A percentile compares a stretch with the other conserved stretches of the same genome.
Conservation (phyloP, 1,140 invertebrate genomes). For the Varroa destructor region DNA sequence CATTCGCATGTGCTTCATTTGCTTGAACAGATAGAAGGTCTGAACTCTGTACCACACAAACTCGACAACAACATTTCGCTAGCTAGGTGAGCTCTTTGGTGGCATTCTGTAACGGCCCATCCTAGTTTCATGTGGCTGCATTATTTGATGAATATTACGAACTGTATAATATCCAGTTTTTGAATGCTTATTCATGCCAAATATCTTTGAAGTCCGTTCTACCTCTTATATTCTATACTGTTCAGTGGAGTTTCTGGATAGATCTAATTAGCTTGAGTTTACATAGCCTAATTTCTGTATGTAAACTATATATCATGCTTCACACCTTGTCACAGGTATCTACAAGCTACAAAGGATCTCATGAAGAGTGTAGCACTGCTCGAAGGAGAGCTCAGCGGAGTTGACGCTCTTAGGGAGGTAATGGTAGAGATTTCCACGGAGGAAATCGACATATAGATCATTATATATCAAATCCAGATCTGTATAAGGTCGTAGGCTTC, state of each 20-base stretch:
- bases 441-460: no score
- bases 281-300: no score
- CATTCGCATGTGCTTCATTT: constrained; percentile 76
- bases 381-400: constrained; percentile 55
- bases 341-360: constrained; percentile 9
- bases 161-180: no score
- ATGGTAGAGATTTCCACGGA: constrained; percentile 45
- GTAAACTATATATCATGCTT: no score
- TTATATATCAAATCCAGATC: no score
- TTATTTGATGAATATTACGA: no score
- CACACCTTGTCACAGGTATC: constrained; percentile 29
- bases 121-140: constrained; percentile 43
- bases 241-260: no score
- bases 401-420: constrained; percentile 66
- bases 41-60: constrained; percentile 52
- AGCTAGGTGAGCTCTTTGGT: neutral
- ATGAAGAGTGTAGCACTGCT: constrained; percentile 44
- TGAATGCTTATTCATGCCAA: no score
- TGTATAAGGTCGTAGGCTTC: no score
- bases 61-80: constrained; percentile 47
- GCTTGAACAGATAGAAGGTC: constrained; percentile 66
- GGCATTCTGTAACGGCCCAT: constrained; percentile 50
- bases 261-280: no score
- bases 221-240: no score
- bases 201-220: no score